A percentile compares a stretch with the other conserved stretches of the same genome.
Conservation (phyloP, 1,140 invertebrate genomes). For the Platorchestia sp. region DNA sequence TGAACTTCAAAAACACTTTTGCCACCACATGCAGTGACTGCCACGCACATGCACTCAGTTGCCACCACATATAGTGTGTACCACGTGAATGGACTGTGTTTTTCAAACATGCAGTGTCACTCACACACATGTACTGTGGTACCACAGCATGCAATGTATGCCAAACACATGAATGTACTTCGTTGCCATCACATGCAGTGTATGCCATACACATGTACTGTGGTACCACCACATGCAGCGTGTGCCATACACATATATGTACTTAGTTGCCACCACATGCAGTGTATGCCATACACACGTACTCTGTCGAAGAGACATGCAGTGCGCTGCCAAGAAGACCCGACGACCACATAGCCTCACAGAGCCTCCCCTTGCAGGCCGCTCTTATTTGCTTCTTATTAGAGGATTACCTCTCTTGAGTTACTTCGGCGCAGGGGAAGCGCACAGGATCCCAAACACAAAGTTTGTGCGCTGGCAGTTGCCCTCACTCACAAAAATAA, state of each 20-base stretch:
- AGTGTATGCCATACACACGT: neutral
- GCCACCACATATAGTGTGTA: too few relatives aligned
- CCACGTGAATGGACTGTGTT: too few relatives aligned
- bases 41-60: too few relatives aligned
- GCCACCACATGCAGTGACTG: too few relatives aligned
- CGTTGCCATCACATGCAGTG: neutral
- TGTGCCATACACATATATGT: too few relatives aligned
- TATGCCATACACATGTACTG: too few relatives aligned
- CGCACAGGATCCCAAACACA: neutral
- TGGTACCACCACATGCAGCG: neutral
- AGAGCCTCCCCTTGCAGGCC: neutral
- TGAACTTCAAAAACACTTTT: too few relatives aligned
- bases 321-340: neutral
- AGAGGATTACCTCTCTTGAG: slow-evolving; percentile 52
- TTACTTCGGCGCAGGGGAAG: neutral
- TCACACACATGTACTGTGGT: too few relatives aligned
- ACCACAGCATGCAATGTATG: too few relatives aligned
- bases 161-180: too few relatives aligned
- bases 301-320: neutral
- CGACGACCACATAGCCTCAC: neutral
- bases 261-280: neutral
- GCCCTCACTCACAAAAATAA: neutral
- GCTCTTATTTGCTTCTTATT: slow-evolving; percentile 50
- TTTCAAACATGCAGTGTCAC: too few relatives aligned
- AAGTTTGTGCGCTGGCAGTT: neutral